phyloP scores from a whole-genome alignment of 2,888 invertebrate species.

The Drosophila stalkeri region DNA sequence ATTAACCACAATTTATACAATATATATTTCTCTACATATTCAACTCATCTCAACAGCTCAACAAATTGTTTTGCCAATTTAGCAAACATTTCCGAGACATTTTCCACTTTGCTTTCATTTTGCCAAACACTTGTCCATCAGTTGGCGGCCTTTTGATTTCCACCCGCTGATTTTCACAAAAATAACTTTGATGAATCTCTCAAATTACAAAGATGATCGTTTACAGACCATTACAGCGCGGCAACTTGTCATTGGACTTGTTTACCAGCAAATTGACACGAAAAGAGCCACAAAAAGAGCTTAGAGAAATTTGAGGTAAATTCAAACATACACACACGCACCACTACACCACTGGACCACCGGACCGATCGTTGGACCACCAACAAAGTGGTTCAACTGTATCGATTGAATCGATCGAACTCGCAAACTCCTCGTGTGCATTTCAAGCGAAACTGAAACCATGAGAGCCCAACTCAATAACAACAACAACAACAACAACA shows the following conservation, averaged over 20 bases:
- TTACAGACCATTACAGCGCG: constrained; percentile 61
- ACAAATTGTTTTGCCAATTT: constrained; percentile 13
- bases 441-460: constrained; percentile 70
- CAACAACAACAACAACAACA: constrained; percentile 47
- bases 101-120: constrained; percentile 15
- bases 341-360: background rate
- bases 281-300: constrained; percentile 60
- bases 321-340: constrained; percentile 30
- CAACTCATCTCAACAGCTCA: background rate
- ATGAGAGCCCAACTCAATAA: constrained; percentile 42
- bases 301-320: constrained; percentile 69
- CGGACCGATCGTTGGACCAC: constrained; percentile 28
- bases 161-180: constrained; percentile 53
- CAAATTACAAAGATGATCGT: constrained; percentile 46
- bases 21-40: background rate
- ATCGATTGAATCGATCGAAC: constrained; percentile 30
- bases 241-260: constrained; percentile 67
- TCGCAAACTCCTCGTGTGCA: constrained; percentile 46
- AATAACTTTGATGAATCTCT: constrained; percentile 33
- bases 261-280: constrained; percentile 71
- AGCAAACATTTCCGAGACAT: background rate
- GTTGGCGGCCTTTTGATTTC: constrained; percentile 14
- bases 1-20: background rate
- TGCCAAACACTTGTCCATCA: constrained; percentile 20
- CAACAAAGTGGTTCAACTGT: constrained; percentile 38